Conservation (phyloP, 2,888 invertebrate genomes). For the Erebia ligea region DNA sequence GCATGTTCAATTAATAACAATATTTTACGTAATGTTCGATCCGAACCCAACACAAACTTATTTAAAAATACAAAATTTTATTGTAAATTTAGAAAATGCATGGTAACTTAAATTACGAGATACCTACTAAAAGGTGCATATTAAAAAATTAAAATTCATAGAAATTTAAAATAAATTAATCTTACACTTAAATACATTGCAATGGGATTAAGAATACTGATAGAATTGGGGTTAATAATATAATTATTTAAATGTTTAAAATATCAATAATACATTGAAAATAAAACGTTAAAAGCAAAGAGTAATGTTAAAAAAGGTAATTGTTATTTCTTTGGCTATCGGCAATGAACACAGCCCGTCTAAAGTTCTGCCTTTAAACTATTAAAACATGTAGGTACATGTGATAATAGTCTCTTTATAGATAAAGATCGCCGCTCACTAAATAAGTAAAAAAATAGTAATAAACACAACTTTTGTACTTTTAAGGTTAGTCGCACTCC, state of each 20-base stretch:
- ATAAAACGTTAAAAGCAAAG: constrained; percentile 6
- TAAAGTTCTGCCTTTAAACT: neutral
- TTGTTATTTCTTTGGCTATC: constrained; percentile 33
- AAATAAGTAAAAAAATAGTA: too few species aligned
- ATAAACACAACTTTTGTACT: too few species aligned
- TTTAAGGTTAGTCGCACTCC: too few species aligned
- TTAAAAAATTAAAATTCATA: neutral
- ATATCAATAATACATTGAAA: constrained; percentile 9
- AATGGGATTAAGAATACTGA: constrained; percentile 21
- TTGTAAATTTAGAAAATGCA: constrained; percentile 14
- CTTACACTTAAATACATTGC: constrained; percentile 20
- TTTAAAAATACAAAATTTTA: constrained; percentile 2
- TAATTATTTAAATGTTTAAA: neutral
- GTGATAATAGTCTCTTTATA: too few species aligned
- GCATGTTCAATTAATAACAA: neutral
- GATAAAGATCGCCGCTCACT: too few species aligned
- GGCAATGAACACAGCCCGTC: neutral
- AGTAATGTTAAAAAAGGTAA: constrained; percentile 17
- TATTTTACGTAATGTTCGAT: neutral
- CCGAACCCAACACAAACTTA: constrained; percentile 2
- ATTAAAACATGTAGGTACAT: neutral
- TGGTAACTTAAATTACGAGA: constrained; percentile 28
- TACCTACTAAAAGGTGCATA: neutral
- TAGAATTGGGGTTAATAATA: neutral
- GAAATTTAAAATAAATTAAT: constrained; percentile 25